Conservation (phyloP, 1,140 invertebrate species). For the Tenebrio molitor region DNA sequence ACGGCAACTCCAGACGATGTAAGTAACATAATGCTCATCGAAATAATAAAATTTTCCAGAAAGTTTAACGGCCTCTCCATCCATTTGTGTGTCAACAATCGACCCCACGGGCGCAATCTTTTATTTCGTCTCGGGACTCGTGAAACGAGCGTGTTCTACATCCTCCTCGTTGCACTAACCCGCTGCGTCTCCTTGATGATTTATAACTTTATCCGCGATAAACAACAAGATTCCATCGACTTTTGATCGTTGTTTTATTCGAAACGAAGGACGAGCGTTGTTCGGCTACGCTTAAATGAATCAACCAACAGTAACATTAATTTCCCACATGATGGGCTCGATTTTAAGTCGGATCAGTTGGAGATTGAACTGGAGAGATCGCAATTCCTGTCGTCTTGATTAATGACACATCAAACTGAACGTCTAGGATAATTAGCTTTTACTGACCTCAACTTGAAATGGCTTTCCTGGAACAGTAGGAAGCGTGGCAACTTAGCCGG, state of each 20-base stretch:
- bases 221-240: too few relatives aligned
- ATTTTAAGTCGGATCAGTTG: constrained; percentile 12
- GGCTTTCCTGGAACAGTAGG: not conserved
- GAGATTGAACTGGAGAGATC: constrained; percentile 28
- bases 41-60: not conserved
- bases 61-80: not conserved
- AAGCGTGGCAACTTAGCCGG: too few relatives aligned
- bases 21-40: constrained; percentile 58
- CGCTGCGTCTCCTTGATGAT: too few relatives aligned
- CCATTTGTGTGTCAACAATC: not conserved
- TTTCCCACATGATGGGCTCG: constrained; percentile 19
- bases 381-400: constrained; percentile 33
- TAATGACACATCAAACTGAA: constrained; percentile 22
- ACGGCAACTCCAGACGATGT: constrained; percentile 68
- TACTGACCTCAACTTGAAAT: constrained; percentile 25
- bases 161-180: too few relatives aligned
- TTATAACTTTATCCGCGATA: too few relatives aligned
- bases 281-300: not conserved
- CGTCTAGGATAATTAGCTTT: constrained; percentile 16
- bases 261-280: not conserved
- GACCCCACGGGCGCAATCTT: not conserved
- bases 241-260: too few relatives aligned
- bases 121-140: not conserved
- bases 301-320: constrained; percentile 15
- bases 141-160: not conserved